These are phyloP conservation scores for Sipha maydis DNA, from an alignment of 2,888 invertebrate genomes.

Conservation along the genomic window DNA sequence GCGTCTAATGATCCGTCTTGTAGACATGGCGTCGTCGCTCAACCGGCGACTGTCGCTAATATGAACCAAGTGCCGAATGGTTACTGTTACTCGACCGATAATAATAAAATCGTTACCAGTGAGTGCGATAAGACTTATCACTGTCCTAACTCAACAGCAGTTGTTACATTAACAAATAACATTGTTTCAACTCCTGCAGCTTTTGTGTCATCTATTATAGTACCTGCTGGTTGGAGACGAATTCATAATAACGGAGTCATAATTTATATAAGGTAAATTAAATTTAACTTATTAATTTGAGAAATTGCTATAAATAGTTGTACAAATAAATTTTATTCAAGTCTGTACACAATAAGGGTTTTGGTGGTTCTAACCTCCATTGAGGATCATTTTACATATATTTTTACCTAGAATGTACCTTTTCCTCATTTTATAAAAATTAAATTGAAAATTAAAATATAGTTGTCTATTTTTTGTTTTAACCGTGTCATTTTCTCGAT, in stretches of 20 bases:
- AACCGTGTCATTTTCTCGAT: too few relatives aligned
- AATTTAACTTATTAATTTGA: conserved; percentile 64
- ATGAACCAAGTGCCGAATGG: conserved; percentile 53
- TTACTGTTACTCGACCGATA: conserved; percentile 50
- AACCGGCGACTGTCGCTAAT: conserved; percentile 52
- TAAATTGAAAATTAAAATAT: too few relatives aligned
- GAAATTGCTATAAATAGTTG: background rate
- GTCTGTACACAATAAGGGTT: too few relatives aligned
- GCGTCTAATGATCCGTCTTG: conserved; percentile 40
- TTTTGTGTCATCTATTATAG: conserved; percentile 68
- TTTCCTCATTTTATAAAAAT: too few relatives aligned
- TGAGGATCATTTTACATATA: too few relatives aligned
- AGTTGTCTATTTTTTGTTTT: too few relatives aligned
- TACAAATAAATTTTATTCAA: background rate
- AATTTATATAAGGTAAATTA: conserved; percentile 79
- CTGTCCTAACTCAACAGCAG: conserved; percentile 45
- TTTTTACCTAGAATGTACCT: too few relatives aligned
- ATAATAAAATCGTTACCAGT: conserved; percentile 33
- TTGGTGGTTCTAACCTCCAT: too few relatives aligned
- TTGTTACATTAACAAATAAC: conserved; percentile 42
- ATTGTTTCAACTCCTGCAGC: conserved; percentile 49
- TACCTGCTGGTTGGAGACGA: conserved; percentile 84
- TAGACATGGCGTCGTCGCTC: conserved; percentile 60
- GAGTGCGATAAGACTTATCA: conserved; percentile 51
- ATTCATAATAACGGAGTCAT: conserved; percentile 77